These are phyloP conservation scores for Shargacucullia verbasci DNA, from an alignment of 2,888 invertebrate genomes.

Conservation along the genomic window DNA sequence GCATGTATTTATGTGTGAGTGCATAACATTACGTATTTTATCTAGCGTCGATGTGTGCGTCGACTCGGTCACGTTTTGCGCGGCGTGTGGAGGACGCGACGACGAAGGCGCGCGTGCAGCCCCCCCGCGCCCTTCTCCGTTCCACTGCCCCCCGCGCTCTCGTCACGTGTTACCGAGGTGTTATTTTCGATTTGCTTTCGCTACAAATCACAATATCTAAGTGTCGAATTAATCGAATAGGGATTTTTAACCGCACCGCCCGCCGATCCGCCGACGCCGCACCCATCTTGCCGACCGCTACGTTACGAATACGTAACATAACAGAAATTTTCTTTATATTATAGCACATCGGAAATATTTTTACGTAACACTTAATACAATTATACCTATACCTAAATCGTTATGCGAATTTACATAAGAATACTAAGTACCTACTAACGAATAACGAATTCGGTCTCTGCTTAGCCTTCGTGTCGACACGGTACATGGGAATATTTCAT, in stretches of 20 bases:
- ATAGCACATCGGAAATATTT: no score
- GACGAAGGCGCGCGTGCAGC: constrained; percentile 70
- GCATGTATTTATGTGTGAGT: constrained; percentile 53
- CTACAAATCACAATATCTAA: constrained; percentile 63
- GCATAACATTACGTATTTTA: constrained; percentile 28
- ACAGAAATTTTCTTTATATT: no score
- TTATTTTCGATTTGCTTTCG: constrained; percentile 80
- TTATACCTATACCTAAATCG: no score
- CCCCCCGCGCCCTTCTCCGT: constrained; percentile 49
- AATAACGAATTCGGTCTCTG: no score
- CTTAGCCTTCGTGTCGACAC: no score
- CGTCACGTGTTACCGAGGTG: constrained; percentile 68
- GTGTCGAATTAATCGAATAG: constrained; percentile 49
- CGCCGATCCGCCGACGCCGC: no score
- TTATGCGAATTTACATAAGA: no score
- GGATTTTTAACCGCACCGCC: constrained; percentile 10
- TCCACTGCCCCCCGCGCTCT: constrained; percentile 43
- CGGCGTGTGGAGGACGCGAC: constrained; percentile 79
- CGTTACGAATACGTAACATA: no score
- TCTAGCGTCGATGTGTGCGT: constrained; percentile 52
- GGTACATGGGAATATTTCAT: no score
- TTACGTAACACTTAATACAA: no score
- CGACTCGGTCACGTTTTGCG: constrained; percentile 80
- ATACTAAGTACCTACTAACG: no score
- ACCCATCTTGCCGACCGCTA: no score